Percentiles rank a stretch among this genome's conserved stretches.
These are phyloP conservation scores for Astropecten irregularis DNA, from an alignment of 53 echinoderm and acorn worm species.

Conservation along the genomic window DNA sequence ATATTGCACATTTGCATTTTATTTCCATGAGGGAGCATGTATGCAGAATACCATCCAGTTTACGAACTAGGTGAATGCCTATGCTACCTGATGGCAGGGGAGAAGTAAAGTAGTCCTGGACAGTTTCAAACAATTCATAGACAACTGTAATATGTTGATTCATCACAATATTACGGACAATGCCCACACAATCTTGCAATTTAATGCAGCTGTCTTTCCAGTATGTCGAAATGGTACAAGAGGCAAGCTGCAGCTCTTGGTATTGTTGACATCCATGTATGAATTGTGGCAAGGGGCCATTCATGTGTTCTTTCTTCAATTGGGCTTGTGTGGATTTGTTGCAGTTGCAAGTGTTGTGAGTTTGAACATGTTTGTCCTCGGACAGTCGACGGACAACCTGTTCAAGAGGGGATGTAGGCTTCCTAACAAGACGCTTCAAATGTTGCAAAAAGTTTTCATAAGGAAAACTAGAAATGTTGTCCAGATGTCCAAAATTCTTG, in stretches of 20 bases:
- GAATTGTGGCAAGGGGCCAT: conserved; percentile 1
- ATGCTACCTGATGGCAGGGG: background rate
- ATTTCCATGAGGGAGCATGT: background rate
- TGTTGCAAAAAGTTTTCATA: conserved; percentile 23
- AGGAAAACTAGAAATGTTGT: conserved; percentile 13
- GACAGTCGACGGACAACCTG: conserved; percentile 1
- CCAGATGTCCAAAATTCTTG: conserved; percentile 26
- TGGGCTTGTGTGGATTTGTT: too few species aligned
- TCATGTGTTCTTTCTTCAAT: background rate
- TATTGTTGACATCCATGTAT: background rate
- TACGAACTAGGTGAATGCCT: conserved; percentile 3
- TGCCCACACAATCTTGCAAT: background rate
- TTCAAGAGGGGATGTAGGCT: conserved; percentile 16
- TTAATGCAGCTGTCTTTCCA: background rate
- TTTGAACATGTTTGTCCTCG: background rate
- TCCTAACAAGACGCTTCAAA: background rate
- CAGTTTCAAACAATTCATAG: background rate
- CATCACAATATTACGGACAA: background rate
- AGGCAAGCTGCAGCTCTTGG: background rate
- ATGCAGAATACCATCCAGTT: background rate
- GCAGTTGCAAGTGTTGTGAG: too few species aligned
- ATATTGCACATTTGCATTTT: conserved; percentile 1
- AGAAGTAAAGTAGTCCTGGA: background rate
- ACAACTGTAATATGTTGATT: background rate
- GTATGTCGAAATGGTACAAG: background rate